phyloP scores from a whole-genome alignment of 2,888 invertebrate genomes.

The Caenorhabditis japonica region DNA sequence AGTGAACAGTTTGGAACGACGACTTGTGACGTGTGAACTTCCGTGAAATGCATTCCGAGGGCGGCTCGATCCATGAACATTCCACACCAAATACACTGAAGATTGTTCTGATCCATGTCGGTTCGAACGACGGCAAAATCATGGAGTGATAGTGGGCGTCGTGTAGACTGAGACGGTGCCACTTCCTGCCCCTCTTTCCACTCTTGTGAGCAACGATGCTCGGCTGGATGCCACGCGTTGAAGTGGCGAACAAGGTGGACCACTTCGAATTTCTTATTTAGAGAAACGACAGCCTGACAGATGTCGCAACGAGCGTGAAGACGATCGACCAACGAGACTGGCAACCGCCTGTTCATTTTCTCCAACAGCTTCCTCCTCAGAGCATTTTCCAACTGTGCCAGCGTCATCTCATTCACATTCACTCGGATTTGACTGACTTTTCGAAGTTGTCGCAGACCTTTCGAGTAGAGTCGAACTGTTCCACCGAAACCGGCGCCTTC shows the following conservation, averaged over 20 bases:
- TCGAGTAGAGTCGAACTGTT: conserved; percentile 19
- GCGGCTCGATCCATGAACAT: conserved; percentile 72
- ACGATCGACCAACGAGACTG: conserved; percentile 75
- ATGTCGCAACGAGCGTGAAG: conserved; percentile 75
- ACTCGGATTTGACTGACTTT: conserved; percentile 72
- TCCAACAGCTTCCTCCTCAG: conserved; percentile 75
- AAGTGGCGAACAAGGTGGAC: conserved; percentile 76
- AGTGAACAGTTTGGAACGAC: conserved; percentile 76
- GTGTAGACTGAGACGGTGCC: background rate
- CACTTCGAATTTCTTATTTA: conserved; percentile 76
- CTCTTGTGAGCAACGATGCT: conserved; percentile 74
- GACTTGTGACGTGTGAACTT: conserved; percentile 74
- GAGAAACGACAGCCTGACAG: conserved; percentile 73
- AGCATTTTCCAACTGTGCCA: conserved; percentile 69
- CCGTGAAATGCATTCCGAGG: conserved; percentile 75
- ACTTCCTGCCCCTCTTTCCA: conserved; percentile 60
- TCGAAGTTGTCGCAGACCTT: conserved; percentile 27
- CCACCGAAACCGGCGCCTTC: conserved; percentile 31
- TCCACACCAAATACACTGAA: conserved; percentile 77
- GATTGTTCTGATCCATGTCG: conserved; percentile 63
- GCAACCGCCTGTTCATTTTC: conserved; percentile 75
- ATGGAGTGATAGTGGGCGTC: conserved; percentile 34
- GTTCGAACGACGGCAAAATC: conserved; percentile 76
- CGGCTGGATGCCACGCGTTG: conserved; percentile 77
- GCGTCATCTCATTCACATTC: conserved; percentile 72